Conservation (phyloP, 1,140 invertebrate species). For the Plectus sambesii region DNA sequence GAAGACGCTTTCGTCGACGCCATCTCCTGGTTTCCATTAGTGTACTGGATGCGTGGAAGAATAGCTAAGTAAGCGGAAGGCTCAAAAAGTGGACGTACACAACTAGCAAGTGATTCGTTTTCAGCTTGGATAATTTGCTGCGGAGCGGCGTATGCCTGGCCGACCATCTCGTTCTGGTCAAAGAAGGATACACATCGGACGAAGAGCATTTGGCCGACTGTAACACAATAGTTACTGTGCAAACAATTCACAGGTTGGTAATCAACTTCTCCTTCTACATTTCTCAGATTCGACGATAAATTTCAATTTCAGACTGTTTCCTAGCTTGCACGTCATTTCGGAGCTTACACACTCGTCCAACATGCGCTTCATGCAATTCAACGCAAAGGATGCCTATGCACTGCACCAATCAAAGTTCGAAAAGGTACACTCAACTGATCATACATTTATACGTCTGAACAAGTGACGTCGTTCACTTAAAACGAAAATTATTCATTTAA, state of each 20-base stretch:
- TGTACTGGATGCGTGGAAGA: constrained; percentile 87
- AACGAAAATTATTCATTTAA: too few species aligned
- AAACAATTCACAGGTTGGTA: constrained; percentile 97
- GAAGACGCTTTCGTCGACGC: constrained; percentile 88
- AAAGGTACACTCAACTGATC: too few species aligned
- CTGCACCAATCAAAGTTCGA: constrained; percentile 94
- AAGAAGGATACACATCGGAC: constrained; percentile 92
- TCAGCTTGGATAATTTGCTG: constrained; percentile 78
- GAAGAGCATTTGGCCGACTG: constrained; percentile 86
- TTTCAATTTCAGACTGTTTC: constrained; percentile 71
- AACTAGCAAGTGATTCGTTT: too few species aligned
- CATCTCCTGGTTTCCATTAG: constrained; percentile 86
- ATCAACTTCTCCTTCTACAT: constrained; percentile 59
- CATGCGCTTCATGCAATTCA: constrained; percentile 98
- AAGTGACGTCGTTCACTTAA: too few species aligned
- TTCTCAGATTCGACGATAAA: constrained; percentile 19
- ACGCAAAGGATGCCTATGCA: constrained; percentile 89
- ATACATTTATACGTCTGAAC: too few species aligned
- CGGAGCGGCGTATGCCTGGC: constrained; percentile 84
- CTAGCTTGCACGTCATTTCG: constrained; percentile 90
- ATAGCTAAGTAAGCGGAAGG: constrained; percentile 68
- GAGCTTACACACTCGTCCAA: constrained; percentile 94
- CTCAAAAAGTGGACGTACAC: too few species aligned
- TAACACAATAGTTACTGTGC: constrained; percentile 94
- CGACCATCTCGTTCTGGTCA: constrained; percentile 95